Evolutionary conservation across 2,888 invertebrate species (phyloP), one percentile per base, ranked within the genome.

Genomic region (Megastigmus dorsalis): DNA sequence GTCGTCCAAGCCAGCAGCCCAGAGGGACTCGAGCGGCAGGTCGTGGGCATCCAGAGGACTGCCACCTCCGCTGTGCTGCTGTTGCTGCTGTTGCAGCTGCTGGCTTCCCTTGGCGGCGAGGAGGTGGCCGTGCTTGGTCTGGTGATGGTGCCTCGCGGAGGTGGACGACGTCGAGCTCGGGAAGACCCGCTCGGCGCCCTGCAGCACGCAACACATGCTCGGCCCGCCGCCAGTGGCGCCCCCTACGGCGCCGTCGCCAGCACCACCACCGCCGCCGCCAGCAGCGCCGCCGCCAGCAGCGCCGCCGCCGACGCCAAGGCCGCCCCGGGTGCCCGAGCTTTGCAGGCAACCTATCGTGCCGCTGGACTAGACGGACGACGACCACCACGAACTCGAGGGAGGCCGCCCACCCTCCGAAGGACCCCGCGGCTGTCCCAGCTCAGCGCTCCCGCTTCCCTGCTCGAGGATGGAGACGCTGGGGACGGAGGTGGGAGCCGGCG

Each of bases 1-100:
- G 33, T 86, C 85, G 78, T 86, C 87, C 68, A 87, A 80, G n/a
- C 87, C 88, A 26, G 87, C 88, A 26, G 87, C 88, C 88, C 87
- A 88, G 55, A 88, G 86, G 15, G 87, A 87, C 79, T 88, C 87
- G 67, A 86, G 80, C 60, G 86, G 86, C 69, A 86, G 80, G 72
- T 85, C 85, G 36, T 83, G 83, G 66, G 82, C 80, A 41, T 80
- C 81, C 43, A 80, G 75, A n/a, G 82, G 78, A 62, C 79, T 76
- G 38, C 76, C 75, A n/a, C 66, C n/a, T 66, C 18, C 76, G 79
- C 79, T 41, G n/a, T n/a, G 26, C 4, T n/a, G 23, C 3, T 33
- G 62, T 45, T 28, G 41, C 7, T 45, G 62, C 15, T 33, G 52
- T 15, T 45, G 54, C 77, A 75, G 54, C 78, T 76, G 74, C 67